Conservation (phyloP, 1,140 invertebrate species). For the Orius laevigatus region DNA sequence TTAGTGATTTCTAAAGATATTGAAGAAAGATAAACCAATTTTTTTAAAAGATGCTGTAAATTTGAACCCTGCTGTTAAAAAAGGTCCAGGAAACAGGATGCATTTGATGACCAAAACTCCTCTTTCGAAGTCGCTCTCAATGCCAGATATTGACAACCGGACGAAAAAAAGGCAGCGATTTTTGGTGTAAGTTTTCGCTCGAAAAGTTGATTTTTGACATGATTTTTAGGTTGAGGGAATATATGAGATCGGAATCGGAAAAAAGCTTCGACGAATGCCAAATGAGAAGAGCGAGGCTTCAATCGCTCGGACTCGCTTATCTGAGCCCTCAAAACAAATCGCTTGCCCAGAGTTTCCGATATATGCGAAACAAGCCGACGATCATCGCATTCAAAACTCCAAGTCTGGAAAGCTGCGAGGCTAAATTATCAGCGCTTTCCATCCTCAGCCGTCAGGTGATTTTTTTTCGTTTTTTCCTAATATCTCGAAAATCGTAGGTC, state of each 20-base stretch:
- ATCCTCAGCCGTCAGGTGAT: slow-evolving; percentile 20
- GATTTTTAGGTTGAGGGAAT: slow-evolving; percentile 43
- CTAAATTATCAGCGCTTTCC: slow-evolving; percentile 21
- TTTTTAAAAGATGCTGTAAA: slow-evolving; percentile 13
- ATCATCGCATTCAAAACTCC: slow-evolving; percentile 60
- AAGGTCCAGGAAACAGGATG: slow-evolving; percentile 27
- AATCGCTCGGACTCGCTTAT: slow-evolving; percentile 48
- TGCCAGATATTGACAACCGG: slow-evolving; percentile 64
- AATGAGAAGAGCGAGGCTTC: slow-evolving; percentile 40
- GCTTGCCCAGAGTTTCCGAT: slow-evolving; percentile 62
- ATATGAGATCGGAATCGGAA: slow-evolving; percentile 61
- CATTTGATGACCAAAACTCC: slow-evolving; percentile 35
- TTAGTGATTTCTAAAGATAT: slow-evolving; percentile 5
- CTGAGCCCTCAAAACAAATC: slow-evolving; percentile 57
- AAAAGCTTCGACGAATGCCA: slow-evolving; percentile 52
- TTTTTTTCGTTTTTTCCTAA: slow-evolving; percentile 8
- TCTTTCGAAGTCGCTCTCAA: slow-evolving; percentile 59
- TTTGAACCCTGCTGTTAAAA: slow-evolving; percentile 12
- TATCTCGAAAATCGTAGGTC: too few relatives aligned
- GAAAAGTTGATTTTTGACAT: slow-evolving; percentile 6
- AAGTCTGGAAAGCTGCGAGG: slow-evolving; percentile 47
- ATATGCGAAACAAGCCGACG: slow-evolving; percentile 72
- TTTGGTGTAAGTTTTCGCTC: slow-evolving; percentile 40
- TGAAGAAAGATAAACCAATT: background rate
- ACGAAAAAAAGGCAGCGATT: slow-evolving; percentile 49